Evolutionary conservation across 1,140 invertebrate genomes (phyloP), one percentile per base, ranked within the genome.

Genomic region (Tetramorium alpestre): DNA sequence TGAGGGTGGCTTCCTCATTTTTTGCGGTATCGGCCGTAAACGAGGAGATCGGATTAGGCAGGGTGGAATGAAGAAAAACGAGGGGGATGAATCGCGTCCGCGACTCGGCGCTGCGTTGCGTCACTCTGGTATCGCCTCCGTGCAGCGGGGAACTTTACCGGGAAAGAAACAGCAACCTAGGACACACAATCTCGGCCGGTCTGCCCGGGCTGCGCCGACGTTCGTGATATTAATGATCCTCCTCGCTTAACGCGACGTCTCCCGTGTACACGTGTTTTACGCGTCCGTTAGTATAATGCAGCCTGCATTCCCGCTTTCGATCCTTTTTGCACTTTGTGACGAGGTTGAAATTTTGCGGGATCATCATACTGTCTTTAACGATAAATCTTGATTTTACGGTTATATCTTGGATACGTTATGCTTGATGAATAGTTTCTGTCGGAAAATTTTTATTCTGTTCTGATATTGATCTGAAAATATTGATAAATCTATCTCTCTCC

Each of bases 171-270:
- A 47, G 54, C 69, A 25, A 84, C 41, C 80, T 49, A 60, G 80
- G 41, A 60, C 77, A 75, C 41, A 73, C 67, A 84, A 84, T 84
- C 80, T 62, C 80, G 80, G 67, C 54, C 18, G 28, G 49, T 49
- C 25, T 60, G 38, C 67, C 11, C 22, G 41, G 41, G 69, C 25
- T 62, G 25, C 25, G 51, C 54, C 41, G 41, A 84, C 80, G 54
- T 81, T 81, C 65, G 78, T 84, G 80, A 84, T 84, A 84, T 84
- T 84, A 84, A 84, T 84, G 80, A 84, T 75, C 69, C n/a, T 84
- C 18, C 54, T 49, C 25, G 80, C 69, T 75, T 47, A 75, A 75
- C 69, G 69, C 54, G 80, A 84, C 41, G 69, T 73, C 54, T 62
- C 25, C 16, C 69, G 25, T 49, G 69, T 84, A 62, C 58, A 84